phyloP scores from a whole-genome alignment of 2,888 invertebrate species.

The Erannis defoliaria region DNA sequence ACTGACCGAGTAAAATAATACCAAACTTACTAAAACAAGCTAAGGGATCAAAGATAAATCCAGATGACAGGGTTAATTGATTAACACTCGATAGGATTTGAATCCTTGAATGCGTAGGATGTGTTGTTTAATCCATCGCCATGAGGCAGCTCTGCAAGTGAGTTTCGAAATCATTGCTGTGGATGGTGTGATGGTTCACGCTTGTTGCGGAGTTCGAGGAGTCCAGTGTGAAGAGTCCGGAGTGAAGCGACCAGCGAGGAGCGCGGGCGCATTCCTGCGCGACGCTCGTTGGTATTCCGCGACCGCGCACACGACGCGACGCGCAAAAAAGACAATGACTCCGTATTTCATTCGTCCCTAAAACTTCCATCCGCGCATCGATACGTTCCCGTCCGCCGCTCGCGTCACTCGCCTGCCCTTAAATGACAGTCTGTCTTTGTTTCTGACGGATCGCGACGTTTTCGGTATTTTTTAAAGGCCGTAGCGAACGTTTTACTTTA shows the following conservation, averaged over 20 bases:
- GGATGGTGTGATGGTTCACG: background rate
- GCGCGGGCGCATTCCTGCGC: constrained; percentile 54
- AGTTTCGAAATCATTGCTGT: background rate
- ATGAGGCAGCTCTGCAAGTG: no score
- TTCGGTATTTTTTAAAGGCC: constrained; percentile 53
- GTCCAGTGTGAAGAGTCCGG: background rate
- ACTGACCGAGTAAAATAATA: background rate
- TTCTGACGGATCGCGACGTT: constrained; percentile 58
- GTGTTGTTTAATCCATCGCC: no score
- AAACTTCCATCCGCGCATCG: constrained; percentile 80
- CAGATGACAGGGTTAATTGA: no score
- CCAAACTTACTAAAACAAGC: no score
- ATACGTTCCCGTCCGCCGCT: constrained; percentile 53
- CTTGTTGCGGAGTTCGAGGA: no score
- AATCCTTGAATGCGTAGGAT: no score
- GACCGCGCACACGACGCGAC: constrained; percentile 73
- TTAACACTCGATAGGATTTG: no score
- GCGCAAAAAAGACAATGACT: constrained; percentile 83
- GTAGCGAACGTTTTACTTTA: constrained; percentile 43
- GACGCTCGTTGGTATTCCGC: constrained; percentile 78
- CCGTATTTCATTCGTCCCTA: constrained; percentile 80
- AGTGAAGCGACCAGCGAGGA: constrained; percentile 16
- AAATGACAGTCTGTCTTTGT: constrained; percentile 64
- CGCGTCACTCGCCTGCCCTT: constrained; percentile 55
- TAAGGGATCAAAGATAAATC: no score